Evolutionary conservation across 2,113 vertebrate genomes (phyloP), one percentile per base, ranked within the genome.

Genomic region (Opisthocomus hoazin): DNA sequence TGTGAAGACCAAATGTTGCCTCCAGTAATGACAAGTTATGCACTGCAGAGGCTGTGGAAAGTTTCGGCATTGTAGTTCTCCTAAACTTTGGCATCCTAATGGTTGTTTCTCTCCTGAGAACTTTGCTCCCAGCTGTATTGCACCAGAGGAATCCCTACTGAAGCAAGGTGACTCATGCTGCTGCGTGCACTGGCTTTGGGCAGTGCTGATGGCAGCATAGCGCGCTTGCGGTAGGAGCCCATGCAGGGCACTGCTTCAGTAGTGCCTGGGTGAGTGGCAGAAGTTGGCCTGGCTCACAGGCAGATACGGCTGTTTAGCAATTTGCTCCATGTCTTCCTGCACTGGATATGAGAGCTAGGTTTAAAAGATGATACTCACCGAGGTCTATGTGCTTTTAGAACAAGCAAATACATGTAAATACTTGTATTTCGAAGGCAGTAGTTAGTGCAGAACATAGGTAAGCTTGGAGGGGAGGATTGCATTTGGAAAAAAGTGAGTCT

Each of bases 251-350:
- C 41, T 45, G 50, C 64, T 58, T 63, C 45, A 7, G 19, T 14
- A 69, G 43, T 54, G 13, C n/a, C 56, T 30, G 11, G 54, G 46
- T 34, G 48, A 36, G 11, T 57, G 82, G 64, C 70, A 36, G 48
- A 56, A 41, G 24, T 12, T 87, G 48, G 36, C 36, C 45, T 10
- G 26, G 43, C 45, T 94, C 18, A 27, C 37, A 26, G 46, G 54
- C 54, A 74, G 29, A 24, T 58, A 12, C 0, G 4, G 39, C 41
- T 73, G 0, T 57, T 77, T 3, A 22, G 50, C 32, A 32, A 1
- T 74, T 69, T 80, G 23, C 27, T 84, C 23, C 13, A 27, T 73
- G 32, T 57, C 36, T 83, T 90, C 27, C 37, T 74, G 41, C 20
- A 10, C 12, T 64, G 12, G 2, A 12, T 80, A 7, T 24, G 46